Base-by-base conservation (phyloP, 2,797 vertebrate species). In the Crax fasciolata region DNA sequence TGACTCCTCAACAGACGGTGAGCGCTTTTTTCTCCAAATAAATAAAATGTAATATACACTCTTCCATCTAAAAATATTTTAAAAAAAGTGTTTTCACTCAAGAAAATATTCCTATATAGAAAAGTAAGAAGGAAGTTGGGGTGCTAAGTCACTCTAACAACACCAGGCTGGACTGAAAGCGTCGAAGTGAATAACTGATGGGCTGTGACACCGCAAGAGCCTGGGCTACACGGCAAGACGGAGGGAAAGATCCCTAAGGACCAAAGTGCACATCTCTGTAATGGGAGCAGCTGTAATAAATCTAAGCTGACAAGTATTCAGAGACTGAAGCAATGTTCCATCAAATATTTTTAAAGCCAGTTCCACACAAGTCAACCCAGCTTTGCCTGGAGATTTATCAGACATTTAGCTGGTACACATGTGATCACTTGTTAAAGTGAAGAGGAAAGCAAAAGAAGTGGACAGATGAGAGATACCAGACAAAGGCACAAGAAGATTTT, bases 321-420 rank as follows among this genome's bases (percentile, higher is more conserved):
- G 94, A 96, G 97, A 97, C 97, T 83, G 93, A 93, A 97, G 97
- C 96, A 93, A 97, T 95, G 94, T 97, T 97, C 98, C 96, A 98
- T 98, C 98, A 98, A 98, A 97, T 94, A 96, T 96, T 98, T 98
- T 98, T 98, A 98, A 98, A 98, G 97, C 98, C 98, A 98, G 97
- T 97, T 98, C 97, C 97, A 97, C 94, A 97, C 91, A 98, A 98
- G 96, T 97, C 97, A 97, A 87, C 92, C 91, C 91, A 72, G 97
- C 91, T 97, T 98, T 21, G 97, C 96, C 96, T 88, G 74, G 91
- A 97, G 97, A 98, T 97, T 97, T 96, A 96, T 95, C 96, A 98
- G 98, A 97, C 97, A 97, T 98, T 98, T 97, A 97, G 97, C 97
- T 97, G 97, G 96, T 97, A 96, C 96, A 91, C 95, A 87, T 94